phyloP scores from a whole-genome alignment of 2,113 vertebrate genomes.

The Pygathrix nemaeus region DNA sequence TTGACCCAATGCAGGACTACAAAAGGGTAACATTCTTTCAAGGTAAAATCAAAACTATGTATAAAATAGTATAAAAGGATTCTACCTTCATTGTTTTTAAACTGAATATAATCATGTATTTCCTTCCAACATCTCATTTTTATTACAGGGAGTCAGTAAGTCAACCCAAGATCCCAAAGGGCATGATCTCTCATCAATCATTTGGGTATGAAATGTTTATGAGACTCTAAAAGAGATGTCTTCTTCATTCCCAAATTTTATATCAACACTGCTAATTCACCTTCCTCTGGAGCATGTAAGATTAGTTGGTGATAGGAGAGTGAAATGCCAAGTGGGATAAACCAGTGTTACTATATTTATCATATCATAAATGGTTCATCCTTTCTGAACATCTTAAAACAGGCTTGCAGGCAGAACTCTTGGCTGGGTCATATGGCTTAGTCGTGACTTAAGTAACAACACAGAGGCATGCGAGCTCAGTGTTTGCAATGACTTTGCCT shows the following conservation, averaged over 20 bases:
- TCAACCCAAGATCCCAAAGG: background rate
- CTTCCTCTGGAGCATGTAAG: background rate
- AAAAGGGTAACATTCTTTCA: background rate
- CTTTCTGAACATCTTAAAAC: constrained; percentile 37
- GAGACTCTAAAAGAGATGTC: background rate
- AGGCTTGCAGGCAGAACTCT: background rate
- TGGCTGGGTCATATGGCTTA: background rate
- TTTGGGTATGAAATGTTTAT: background rate
- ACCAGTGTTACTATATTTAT: background rate
- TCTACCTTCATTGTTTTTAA: background rate
- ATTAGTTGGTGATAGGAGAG: background rate
- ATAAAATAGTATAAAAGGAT: background rate
- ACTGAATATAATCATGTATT: background rate
- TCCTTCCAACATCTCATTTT: background rate
- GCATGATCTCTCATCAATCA: background rate
- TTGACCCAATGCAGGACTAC: background rate
- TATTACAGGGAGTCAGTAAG: background rate
- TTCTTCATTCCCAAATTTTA: background rate
- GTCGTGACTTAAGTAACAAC: background rate
- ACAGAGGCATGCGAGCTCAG: background rate
- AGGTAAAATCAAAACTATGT: background rate
- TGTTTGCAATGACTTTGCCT: background rate
- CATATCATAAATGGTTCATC: background rate
- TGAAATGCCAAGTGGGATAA: background rate
- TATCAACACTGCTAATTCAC: background rate